phyloP scores from a whole-genome alignment of 1,140 invertebrate genomes.

The Drosophila lacertosa region DNA sequence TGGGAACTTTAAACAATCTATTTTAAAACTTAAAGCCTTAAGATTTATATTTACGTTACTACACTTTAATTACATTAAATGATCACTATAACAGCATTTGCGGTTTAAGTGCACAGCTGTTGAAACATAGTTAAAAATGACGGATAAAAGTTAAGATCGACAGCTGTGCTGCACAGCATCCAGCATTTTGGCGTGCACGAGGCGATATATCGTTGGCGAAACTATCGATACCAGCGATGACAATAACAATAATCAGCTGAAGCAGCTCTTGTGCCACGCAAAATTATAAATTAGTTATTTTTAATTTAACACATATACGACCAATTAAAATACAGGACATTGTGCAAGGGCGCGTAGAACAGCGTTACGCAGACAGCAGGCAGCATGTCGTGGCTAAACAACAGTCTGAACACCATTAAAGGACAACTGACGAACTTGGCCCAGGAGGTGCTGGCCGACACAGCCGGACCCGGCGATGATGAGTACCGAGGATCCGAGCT shows the following conservation, averaged over 20 bases:
- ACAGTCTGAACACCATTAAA: constrained; percentile 89
- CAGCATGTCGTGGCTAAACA: constrained; percentile 90
- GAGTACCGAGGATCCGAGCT: constrained; percentile 67
- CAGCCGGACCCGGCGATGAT: constrained; percentile 84
- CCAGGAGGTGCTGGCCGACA: constrained; percentile 87
- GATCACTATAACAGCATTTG: too few relatives aligned
- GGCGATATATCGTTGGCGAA: constrained; percentile 19
- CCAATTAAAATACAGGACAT: constrained; percentile 8
- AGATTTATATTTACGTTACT: too few relatives aligned
- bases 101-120: not conserved
- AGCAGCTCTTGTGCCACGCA: constrained; percentile 75
- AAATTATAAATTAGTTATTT: constrained; percentile 62
- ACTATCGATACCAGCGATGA: constrained; percentile 46
- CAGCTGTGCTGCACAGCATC: constrained; percentile 23
- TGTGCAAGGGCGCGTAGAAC: constrained; percentile 1
- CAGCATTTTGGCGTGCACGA: constrained; percentile 25
- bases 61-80: not conserved
- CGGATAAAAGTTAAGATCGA: not conserved
- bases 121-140: not conserved
- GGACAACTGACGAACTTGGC: constrained; percentile 91
- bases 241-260: constrained; percentile 71
- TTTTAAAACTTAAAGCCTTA: too few relatives aligned
- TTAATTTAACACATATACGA: constrained; percentile 31
- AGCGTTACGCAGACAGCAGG: constrained; percentile 30
- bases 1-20: too few relatives aligned